These are phyloP conservation scores for Cephalopterus ornatus DNA, from an alignment of 2,113 vertebrate species.

Conservation along the genomic window DNA sequence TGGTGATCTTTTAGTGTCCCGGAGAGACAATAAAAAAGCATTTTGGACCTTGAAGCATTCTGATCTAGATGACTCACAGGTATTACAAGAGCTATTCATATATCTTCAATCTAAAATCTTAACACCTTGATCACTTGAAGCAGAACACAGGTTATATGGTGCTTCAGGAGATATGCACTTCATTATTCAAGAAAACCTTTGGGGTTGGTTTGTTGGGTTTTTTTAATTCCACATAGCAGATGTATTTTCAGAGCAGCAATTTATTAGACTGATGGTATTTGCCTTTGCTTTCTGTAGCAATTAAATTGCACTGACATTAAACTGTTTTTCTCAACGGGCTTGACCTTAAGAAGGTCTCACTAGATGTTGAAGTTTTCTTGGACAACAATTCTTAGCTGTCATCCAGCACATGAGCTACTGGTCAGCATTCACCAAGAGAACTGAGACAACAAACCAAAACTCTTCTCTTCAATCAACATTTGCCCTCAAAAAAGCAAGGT, in stretches of 20 bases:
- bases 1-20: not conserved
- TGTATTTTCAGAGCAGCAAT: not conserved
- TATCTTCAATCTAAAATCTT: not conserved
- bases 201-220: not conserved
- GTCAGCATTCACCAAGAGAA: not conserved
- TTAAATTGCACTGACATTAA: not conserved
- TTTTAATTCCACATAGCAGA: not conserved
- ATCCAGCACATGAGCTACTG: not conserved
- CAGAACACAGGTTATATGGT: not conserved
- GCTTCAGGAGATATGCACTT: not conserved
- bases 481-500: not conserved
- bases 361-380: not conserved
- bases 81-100: not conserved
- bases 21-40: not conserved
- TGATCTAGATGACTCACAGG: not conserved
- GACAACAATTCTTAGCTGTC: not conserved
- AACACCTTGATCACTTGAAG: not conserved
- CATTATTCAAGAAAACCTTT: not conserved
- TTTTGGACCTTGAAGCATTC: not conserved
- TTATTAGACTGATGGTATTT: not conserved
- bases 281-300: not conserved
- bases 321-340: not conserved
- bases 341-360: not conserved
- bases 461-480: not conserved
- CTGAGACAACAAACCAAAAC: not conserved